phyloP scores from a whole-genome alignment of 1,140 invertebrate genomes.

The Mya arenaria region DNA sequence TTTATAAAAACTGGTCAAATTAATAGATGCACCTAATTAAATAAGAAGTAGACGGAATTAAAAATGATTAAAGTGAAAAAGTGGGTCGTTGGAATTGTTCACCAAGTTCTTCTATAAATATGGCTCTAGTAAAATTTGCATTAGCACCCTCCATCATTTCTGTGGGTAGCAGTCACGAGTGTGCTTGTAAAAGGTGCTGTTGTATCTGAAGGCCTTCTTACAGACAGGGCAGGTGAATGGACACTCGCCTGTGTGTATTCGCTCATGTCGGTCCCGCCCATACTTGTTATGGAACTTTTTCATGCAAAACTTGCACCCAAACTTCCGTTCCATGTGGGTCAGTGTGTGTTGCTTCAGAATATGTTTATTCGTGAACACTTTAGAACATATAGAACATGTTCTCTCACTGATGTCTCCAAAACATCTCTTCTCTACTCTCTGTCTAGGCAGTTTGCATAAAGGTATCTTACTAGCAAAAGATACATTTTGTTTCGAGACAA shows the following conservation, averaged over 20 bases:
- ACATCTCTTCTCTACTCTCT: neutral
- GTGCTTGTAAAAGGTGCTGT: constrained; percentile 50
- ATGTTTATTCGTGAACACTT: constrained; percentile 50
- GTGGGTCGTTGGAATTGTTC: too few species aligned
- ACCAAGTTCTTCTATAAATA: too few species aligned
- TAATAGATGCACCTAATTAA: too few species aligned
- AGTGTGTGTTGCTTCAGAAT: constrained; percentile 51
- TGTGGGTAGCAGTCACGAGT: constrained; percentile 35
- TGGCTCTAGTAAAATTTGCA: too few species aligned
- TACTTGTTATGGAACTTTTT: constrained; percentile 54
- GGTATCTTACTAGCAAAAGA: constrained; percentile 11
- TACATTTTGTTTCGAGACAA: constrained; percentile 22
- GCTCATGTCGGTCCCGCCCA: constrained; percentile 49
- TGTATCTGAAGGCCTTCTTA: constrained; percentile 52
- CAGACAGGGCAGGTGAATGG: constrained; percentile 55
- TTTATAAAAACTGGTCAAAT: too few species aligned
- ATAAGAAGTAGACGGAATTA: too few species aligned
- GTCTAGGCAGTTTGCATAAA: neutral
- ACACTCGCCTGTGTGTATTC: constrained; percentile 55
- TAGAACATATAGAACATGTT: constrained; percentile 43
- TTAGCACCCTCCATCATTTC: too few species aligned
- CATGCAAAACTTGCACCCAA: constrained; percentile 55
- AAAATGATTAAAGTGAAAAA: too few species aligned
- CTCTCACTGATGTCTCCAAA: constrained; percentile 37
- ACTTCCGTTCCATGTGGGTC: constrained; percentile 48